These are phyloP conservation scores for Takifugu ocellatus DNA, from an alignment of 2,797 vertebrate genomes.

Conservation along the genomic window DNA sequence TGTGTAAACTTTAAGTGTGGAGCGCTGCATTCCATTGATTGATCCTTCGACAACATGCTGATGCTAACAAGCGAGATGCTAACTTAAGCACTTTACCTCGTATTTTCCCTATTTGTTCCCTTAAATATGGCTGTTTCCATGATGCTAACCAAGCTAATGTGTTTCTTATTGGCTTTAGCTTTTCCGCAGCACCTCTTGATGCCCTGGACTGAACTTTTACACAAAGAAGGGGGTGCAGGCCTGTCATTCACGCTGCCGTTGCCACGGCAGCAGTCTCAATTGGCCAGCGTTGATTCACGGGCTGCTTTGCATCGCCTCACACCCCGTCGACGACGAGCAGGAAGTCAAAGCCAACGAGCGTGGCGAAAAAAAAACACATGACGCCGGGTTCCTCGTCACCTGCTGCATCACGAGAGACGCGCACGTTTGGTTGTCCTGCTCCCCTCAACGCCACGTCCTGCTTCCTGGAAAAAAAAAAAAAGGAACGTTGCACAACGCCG, in stretches of 20 bases:
- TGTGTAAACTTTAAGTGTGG: too few species aligned
- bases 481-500: constrained; percentile 47
- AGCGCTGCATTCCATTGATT: too few species aligned
- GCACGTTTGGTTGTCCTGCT: constrained; percentile 41
- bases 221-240: constrained; percentile 10
- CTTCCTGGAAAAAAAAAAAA: constrained; percentile 20
- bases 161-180: too few species aligned
- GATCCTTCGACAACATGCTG: too few species aligned
- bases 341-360: constrained; percentile 13
- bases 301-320: too few species aligned
- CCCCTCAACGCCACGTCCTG: constrained; percentile 29
- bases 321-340: constrained; percentile 11
- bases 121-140: too few species aligned
- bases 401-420: constrained; percentile 23
- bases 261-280: constrained; percentile 57
- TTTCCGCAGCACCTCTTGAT: too few species aligned
- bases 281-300: constrained; percentile 32
- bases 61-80: too few species aligned
- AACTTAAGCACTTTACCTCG: too few species aligned
- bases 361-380: background rate
- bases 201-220: too few species aligned
- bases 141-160: too few species aligned
- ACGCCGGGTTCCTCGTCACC: constrained; percentile 13
- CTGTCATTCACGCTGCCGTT: constrained; percentile 51
- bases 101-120: too few species aligned